Base-by-base conservation (phyloP, 2,797 vertebrate species). In the Acanthurus leucopareius region DNA sequence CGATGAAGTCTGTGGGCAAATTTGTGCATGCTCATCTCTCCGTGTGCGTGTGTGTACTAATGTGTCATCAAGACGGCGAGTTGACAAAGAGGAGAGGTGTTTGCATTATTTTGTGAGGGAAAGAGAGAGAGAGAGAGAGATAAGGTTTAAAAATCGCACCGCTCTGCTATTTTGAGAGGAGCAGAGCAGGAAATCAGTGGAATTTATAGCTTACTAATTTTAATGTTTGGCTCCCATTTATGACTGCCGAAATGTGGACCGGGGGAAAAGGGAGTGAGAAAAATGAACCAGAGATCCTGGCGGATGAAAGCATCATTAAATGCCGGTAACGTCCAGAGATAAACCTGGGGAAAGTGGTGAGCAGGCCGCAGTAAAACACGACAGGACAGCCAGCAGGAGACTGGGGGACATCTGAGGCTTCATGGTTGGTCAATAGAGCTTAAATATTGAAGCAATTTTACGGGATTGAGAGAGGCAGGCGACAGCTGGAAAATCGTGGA, bases 151-250 rank as follows among this genome's bases (percentile, higher is more conserved):
- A 82, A 69, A 62, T 35, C 51, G 73, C 71, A 57, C 73, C 75
- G 22, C 76, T 79, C 60, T 63, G 77, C 83, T 90, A 83, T 93
- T 88, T 86, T 79, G 52, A 72, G 73, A 79, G 11, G 40, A 3
- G 11, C 61, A 40, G 44, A n/a, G 16, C 49, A 75, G 69, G 78
- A 84, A 82, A 89, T 85, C 69, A 47, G 45, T 32, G 38, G 78
- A 89, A 92, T 92, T 86, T 90, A 91, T 82, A 77, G 78, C 82
- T 73, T 75, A 84, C 73, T 73, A 81, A 91, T 89, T 93, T 91
- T 87, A 90, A 86, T 84, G 87, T 86, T 86, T 76, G 79, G 71
- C 75, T 84, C 73, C 17, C 25, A 73, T 90, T 90, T 89, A 86
- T 69, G 78, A 76, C 42, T 48, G 20, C 66, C 7, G 42, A 76